Conservation (phyloP, 2,797 vertebrate species). For the Arctocebus calabarensis region DNA sequence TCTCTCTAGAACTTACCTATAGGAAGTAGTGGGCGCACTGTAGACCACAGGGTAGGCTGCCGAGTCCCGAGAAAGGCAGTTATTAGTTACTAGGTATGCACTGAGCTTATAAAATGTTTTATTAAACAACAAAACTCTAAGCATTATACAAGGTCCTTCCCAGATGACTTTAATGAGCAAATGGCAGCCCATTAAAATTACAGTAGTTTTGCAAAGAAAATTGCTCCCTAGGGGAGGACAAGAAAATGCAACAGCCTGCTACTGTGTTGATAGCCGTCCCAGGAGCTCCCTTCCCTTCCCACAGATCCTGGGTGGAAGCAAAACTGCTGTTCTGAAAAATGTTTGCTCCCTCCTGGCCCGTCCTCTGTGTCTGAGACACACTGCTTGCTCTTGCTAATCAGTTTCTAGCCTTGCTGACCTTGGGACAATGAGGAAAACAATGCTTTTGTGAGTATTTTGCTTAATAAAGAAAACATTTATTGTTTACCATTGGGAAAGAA, state of each 20-base stretch:
- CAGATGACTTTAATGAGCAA: constrained; percentile 81
- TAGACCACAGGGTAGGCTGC: constrained; percentile 47
- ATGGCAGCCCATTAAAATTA: constrained; percentile 80
- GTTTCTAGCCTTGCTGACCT: constrained; percentile 51
- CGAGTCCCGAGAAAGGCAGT: constrained; percentile 27
- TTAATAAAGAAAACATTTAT: constrained; percentile 46
- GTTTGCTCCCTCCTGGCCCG: neutral
- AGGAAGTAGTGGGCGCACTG: neutral
- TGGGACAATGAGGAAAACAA: constrained; percentile 21
- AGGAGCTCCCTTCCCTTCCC: constrained; percentile 21
- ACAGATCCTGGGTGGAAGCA: constrained; percentile 24
- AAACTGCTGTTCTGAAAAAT: constrained; percentile 54
- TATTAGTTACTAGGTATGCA: constrained; percentile 73
- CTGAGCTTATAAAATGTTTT: constrained; percentile 81
- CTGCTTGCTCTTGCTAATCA: constrained; percentile 26
- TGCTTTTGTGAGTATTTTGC: neutral
- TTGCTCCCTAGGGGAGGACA: constrained; percentile 67
- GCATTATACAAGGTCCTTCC: constrained; percentile 74
- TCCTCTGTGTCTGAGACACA: constrained; percentile 1
- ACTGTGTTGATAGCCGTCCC: constrained; percentile 67
- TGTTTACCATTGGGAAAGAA: neutral
- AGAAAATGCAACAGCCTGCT: constrained; percentile 74
- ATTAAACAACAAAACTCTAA: constrained; percentile 78
- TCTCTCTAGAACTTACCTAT: constrained; percentile 52
- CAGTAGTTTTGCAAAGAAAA: constrained; percentile 81